Evolutionary conservation across 2,888 invertebrate genomes (phyloP).

Genomic region (Callosobruchus maculatus): DNA sequence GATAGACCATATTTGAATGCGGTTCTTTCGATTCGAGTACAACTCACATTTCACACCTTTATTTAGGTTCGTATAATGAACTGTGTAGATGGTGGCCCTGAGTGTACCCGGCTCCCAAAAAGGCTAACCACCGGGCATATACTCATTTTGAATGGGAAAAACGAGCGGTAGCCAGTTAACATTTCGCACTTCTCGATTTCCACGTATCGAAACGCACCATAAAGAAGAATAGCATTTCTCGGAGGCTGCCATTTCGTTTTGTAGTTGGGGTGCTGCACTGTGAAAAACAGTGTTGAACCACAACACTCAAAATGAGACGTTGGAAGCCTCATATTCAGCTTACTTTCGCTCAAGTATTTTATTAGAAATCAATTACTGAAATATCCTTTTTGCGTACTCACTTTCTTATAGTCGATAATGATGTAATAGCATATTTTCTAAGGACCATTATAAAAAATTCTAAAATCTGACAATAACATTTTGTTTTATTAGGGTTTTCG

Average conservation of each 20-base stretch:
- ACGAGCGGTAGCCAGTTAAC: slow-evolving; percentile 8
- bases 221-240: slow-evolving; percentile 13
- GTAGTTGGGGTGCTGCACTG: not conserved
- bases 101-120: not conserved
- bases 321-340: too few species aligned
- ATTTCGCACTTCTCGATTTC: slow-evolving; percentile 20
- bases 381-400: too few species aligned
- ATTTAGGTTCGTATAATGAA: not conserved
- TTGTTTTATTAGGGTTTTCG: too few species aligned
- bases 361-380: too few species aligned
- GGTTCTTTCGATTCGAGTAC: not conserved
- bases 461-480: too few species aligned
- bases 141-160: not conserved
- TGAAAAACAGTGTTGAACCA: too few species aligned
- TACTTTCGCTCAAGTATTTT: too few species aligned
- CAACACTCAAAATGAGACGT: too few species aligned
- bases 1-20: not conserved
- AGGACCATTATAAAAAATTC: too few species aligned
- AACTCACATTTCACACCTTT: not conserved
- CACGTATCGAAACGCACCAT: slow-evolving; percentile 17
- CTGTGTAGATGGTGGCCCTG: not conserved
- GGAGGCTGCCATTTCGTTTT: not conserved
- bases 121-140: not conserved
- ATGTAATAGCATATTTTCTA: too few species aligned
- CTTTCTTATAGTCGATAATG: too few species aligned